Base-by-base conservation (phyloP, 2,113 vertebrate species). In the Poeciliopsis turrubarensis region DNA sequence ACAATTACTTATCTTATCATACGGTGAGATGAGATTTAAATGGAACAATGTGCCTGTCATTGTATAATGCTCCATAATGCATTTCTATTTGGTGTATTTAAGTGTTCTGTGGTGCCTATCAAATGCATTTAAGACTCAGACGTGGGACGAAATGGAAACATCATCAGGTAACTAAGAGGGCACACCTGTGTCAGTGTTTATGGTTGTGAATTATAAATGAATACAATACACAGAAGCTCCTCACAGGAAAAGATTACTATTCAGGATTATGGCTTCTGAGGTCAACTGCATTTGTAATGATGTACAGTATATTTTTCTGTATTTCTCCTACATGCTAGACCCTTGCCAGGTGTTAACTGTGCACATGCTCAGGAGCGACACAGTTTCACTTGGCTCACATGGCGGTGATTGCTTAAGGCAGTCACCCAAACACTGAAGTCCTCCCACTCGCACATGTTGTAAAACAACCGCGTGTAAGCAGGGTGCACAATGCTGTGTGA, bases 301-400 rank as follows among this genome's bases (percentile, higher is more conserved):
- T 60, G 7, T 37, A 37, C 3, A 32, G 26, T 22, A 9, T 7
- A 47, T 84, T 70, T 37, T 2, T 25, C 13, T 17, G 25, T 60
- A 5, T 60, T 61, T 26, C 22, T 12, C 29, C n/a, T 61, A 27
- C 60, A 60, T 31, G 9, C 19, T 51, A n/a, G 32, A 75, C 70
- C 41, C 64, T 11, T 69, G 86, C 86, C 87, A 83, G 73, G 62
- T 85, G 78, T 91, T 86, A 85, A 81, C 82, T 67, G 68, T 66
- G 80, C 81, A 73, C 65, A 67, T 80, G 83, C 78, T 57, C 73
- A 70, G 68, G 74, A 72, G 81, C 88, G 79, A 54, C 74, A 87
- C 84, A 72, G 83, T 82, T 69, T 77, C 51, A 73, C 77, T 89
- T 89, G 88, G 86, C 85, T 88, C 54, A 31, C 41, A 73, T 1